These are phyloP conservation scores for Heliornis fulica DNA, from an alignment of 2,113 vertebrate genomes.

Conservation along the genomic window DNA sequence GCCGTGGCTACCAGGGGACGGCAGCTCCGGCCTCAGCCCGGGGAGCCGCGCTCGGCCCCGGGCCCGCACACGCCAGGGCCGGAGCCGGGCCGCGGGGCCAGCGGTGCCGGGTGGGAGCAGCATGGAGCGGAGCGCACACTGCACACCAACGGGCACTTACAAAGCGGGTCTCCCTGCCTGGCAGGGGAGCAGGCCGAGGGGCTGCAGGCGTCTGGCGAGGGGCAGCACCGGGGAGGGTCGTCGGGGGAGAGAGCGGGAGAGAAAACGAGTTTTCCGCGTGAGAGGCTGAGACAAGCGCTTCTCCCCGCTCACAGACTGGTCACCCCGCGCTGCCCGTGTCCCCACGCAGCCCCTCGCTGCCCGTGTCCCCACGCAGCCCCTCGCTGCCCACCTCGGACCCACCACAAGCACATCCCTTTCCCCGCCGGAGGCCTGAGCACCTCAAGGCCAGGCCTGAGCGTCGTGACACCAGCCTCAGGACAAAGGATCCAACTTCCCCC, in stretches of 20 bases:
- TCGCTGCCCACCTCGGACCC: background rate
- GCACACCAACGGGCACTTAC: constrained; percentile 79
- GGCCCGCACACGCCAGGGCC: background rate
- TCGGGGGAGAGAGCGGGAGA: background rate
- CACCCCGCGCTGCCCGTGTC: accelerated
- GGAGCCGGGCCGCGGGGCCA: accelerated
- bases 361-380: background rate
- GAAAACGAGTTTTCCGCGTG: background rate
- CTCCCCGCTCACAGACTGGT: background rate
- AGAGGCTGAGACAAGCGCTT: background rate
- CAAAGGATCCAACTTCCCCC: background rate
- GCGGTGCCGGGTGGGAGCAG: background rate
- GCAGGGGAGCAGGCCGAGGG: constrained; percentile 10
- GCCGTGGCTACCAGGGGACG: background rate
- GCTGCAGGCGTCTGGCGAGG: constrained; percentile 67
- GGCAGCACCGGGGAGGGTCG: constrained; percentile 51
- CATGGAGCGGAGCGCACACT: constrained; percentile 30
- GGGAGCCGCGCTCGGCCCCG: no score
- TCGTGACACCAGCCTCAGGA: accelerated
- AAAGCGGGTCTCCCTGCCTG: constrained; percentile 84
- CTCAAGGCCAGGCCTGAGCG: background rate
- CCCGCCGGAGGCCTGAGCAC: background rate
- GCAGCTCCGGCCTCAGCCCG: no score
- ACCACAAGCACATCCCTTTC: background rate
- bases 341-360: background rate